Evolutionary conservation across 2,888 invertebrate species (phyloP).

Genomic region (Hofmannophila pseudospretella): DNA sequence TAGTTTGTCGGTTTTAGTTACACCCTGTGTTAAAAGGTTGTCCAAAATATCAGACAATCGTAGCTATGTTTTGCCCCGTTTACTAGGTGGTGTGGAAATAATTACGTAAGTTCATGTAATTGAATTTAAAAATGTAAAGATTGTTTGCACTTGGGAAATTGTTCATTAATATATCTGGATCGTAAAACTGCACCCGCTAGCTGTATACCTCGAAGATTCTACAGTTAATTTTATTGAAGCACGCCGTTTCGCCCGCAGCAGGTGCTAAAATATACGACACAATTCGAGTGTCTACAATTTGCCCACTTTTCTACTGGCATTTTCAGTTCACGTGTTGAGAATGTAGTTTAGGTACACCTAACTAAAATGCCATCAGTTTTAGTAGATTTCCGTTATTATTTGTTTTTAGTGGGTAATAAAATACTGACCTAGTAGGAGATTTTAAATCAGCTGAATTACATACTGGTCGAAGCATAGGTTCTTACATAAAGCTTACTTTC

Average conservation of each 20-base stretch:
- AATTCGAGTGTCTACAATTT: slow-evolving; percentile 44
- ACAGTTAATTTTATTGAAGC: slow-evolving; percentile 45
- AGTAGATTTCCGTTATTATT: slow-evolving; percentile 30
- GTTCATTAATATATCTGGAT: slow-evolving; percentile 42
- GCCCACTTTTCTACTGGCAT: slow-evolving; percentile 33
- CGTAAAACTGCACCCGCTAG: slow-evolving; percentile 35
- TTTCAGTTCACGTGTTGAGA: slow-evolving; percentile 48
- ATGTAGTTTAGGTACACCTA: slow-evolving; percentile 34
- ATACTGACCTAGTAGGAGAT: too few relatives aligned
- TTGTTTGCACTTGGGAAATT: slow-evolving; percentile 27
- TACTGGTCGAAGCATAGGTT: too few relatives aligned
- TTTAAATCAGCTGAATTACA: too few relatives aligned
- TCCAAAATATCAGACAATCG: too few relatives aligned
- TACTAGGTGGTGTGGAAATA: too few relatives aligned
- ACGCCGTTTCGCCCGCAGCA: slow-evolving; percentile 34
- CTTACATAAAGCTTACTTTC: too few relatives aligned
- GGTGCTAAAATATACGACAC: slow-evolving; percentile 49
- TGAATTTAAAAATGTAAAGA: too few relatives aligned
- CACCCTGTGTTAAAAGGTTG: too few relatives aligned
- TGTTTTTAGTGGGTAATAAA: slow-evolving; percentile 9
- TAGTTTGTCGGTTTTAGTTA: too few relatives aligned
- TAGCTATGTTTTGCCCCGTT: too few relatives aligned
- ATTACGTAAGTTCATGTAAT: too few relatives aligned
- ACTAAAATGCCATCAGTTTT: slow-evolving; percentile 37
- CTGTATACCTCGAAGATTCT: slow-evolving; percentile 38